These are phyloP conservation scores for Tringa solitaria DNA, from an alignment of 2,113 vertebrate genomes.

Conservation along the genomic window DNA sequence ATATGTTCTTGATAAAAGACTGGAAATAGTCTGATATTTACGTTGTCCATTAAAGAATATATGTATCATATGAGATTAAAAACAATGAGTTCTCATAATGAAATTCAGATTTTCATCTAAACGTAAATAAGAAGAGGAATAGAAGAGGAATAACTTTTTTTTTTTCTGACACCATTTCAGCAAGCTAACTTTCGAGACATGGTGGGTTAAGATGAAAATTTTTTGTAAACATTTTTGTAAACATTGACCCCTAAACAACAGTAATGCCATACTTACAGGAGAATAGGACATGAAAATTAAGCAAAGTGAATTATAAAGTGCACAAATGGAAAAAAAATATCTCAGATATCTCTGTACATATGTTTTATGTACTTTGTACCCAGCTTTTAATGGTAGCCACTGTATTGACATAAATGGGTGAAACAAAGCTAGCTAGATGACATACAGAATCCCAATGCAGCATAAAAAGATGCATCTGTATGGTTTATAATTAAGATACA, in stretches of 20 bases:
- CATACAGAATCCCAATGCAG: neutral
- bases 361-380: neutral
- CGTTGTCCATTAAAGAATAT: neutral
- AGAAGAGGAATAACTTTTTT: neutral
- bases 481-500: neutral
- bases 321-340: neutral
- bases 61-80: neutral
- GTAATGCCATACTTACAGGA: neutral
- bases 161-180: neutral
- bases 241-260: neutral
- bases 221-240: neutral
- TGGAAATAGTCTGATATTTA: neutral
- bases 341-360: neutral
- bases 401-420: neutral
- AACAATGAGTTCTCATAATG: neutral
- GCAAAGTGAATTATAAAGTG: neutral
- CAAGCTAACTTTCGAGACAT: neutral
- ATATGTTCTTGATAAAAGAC: neutral
- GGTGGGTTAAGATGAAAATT: neutral
- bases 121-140: neutral
- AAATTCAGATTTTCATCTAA: neutral
- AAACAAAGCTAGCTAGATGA: neutral
- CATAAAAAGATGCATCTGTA: neutral
- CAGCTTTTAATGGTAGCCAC: neutral
- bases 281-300: neutral